phyloP scores from a whole-genome alignment of 2,113 vertebrate species.

The Oreochromis aureus region DNA sequence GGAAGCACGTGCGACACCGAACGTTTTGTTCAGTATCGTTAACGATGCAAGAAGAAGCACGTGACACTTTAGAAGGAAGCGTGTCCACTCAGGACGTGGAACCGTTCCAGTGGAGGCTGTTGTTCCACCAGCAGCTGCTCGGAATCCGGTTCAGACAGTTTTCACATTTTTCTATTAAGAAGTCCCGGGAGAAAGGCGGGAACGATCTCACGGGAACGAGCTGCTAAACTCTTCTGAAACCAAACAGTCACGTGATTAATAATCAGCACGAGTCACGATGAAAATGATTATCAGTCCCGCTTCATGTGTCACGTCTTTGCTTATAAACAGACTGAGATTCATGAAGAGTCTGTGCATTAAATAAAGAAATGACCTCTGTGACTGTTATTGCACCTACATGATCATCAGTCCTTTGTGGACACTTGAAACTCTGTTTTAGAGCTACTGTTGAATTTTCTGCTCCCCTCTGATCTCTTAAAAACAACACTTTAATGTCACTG shows the following conservation, averaged over 20 bases:
- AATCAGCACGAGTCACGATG: neutral
- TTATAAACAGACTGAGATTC: fast-evolving
- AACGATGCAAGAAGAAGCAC: neutral
- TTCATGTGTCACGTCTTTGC: too few species aligned
- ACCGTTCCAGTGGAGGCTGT: neutral
- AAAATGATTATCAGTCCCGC: neutral
- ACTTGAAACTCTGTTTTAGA: neutral
- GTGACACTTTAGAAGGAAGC: neutral
- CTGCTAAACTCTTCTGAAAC: neutral
- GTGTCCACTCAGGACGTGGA: neutral
- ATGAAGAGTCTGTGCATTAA: neutral
- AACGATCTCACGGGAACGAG: neutral
- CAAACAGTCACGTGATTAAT: neutral
- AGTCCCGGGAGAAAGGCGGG: neutral
- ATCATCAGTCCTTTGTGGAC: neutral
- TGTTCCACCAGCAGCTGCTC: neutral
- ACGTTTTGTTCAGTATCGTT: neutral
- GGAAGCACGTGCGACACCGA: neutral
- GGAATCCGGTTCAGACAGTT: neutral
- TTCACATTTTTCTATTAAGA: neutral
- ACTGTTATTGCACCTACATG: neutral
- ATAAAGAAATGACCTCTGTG: neutral
- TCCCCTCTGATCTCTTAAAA: neutral
- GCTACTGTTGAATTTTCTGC: fast-evolving
- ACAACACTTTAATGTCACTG: neutral